Percentiles rank a stretch among this genome's conserved stretches.
Evolutionary conservation across 2,797 vertebrate species (phyloP).

Genomic region (Uromys caudimaculatus): DNA sequence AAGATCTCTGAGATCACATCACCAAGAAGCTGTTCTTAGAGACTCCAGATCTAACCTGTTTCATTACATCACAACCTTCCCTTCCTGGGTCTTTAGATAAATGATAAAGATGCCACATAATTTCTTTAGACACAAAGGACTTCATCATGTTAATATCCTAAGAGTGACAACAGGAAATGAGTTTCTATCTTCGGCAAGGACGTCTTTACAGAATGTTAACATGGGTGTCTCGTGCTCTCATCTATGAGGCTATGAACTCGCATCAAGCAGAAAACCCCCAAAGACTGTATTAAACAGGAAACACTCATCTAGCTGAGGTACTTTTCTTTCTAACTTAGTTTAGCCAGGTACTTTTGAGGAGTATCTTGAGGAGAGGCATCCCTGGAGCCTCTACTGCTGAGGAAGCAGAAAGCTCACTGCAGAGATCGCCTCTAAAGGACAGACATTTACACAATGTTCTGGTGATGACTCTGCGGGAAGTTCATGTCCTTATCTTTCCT

Average conservation of each 20-base stretch:
- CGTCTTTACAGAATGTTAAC: neutral
- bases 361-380: neutral
- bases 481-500: neutral
- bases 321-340: conserved; percentile 35
- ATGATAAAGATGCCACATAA: neutral
- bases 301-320: neutral
- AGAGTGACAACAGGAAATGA: conserved; percentile 9
- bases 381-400: neutral
- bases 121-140: conserved; percentile 20
- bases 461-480: neutral
- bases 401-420: neutral
- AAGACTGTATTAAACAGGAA: neutral
- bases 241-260: neutral
- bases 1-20: neutral
- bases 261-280: neutral
- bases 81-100: neutral
- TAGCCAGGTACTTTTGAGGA: neutral
- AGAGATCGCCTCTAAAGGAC: neutral
- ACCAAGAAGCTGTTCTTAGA: neutral
- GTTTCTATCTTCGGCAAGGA: neutral
- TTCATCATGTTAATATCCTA: neutral
- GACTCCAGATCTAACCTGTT: neutral
- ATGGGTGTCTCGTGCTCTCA: neutral
- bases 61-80: neutral
- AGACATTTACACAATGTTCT: neutral